Evolutionary conservation across 2,888 invertebrate genomes (phyloP), one percentile per base, ranked within the genome.

Genomic region (Temnothorax rugatulus): DNA sequence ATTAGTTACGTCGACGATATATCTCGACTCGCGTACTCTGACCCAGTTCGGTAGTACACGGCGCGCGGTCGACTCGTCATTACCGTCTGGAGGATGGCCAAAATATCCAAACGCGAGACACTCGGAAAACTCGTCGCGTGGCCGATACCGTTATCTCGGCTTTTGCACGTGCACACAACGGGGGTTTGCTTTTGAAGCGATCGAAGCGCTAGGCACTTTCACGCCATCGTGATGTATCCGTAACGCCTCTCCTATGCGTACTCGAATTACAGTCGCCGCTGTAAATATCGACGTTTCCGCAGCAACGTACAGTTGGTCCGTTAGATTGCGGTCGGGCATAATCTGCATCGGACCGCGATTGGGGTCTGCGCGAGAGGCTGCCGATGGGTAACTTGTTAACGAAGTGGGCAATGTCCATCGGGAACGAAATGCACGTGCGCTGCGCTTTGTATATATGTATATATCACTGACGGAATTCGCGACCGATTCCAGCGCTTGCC

Each of bases 71-170:
- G 66, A 69, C 44, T 75, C 79, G 73, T 89, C 85, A 87, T 88
- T 89, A 87, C 81, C 81, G 82, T 73, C 84, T 86, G 89, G 83
- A 86, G 73, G 73, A 83, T 71, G 64, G 86, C 86, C 88, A 89
- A 86, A 89, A 84, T 63, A 66, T 66, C 69, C 71, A 47, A 3
- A 8, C n/a, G 64, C 18, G 64, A 71, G 79, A 54, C 81, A 63
- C 50, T 69, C 82, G 64, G 63, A 83, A 81, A 81, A 63, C 47
- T 61, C 61, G 63, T 29, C 69, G 47, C n/a, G 41, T n/a, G 52
- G 4, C 52, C 57, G 63, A 84, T 84, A 63, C 34, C 71, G 71
- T 71, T 84, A 76, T 84, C 59, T 68, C 68, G 44, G 69, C 41
- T 68, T 54, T 54, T 64, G 57, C 71, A 79, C 79, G 59, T 71